Conservation (phyloP, 2,888 invertebrate species). For the Eurois occulta region DNA sequence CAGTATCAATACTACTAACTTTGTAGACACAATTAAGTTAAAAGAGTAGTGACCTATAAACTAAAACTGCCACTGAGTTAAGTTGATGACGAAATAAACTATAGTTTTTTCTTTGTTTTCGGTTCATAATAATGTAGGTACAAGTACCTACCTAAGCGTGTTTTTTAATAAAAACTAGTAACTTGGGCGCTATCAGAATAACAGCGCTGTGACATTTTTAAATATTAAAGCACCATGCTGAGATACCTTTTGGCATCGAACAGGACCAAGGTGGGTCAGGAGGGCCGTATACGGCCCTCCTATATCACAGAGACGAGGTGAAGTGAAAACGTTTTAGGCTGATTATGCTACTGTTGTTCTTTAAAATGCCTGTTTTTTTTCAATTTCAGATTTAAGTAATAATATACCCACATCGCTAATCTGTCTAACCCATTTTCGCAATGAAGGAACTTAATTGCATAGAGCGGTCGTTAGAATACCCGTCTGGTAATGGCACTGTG, state of each 20-base stretch:
- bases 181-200: neutral
- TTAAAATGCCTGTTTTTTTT: neutral
- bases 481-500: neutral
- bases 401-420: neutral
- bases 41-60: neutral
- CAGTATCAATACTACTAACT: neutral
- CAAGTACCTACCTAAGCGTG: neutral
- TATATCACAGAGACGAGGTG: neutral
- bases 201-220: neutral
- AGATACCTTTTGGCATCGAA: neutral
- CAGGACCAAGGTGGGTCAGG: too few species aligned
- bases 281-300: too few species aligned
- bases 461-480: neutral
- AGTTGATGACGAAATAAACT: neutral
- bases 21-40: neutral
- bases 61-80: neutral
- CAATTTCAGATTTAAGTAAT: neutral
- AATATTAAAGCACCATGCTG: neutral
- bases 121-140: neutral
- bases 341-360: neutral
- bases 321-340: neutral
- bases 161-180: neutral
- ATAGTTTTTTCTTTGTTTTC: slow-evolving; percentile 2
- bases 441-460: neutral
- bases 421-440: neutral